Conservation (phyloP, 2,113 vertebrate genomes). For the Cricetomys ansorgei region DNA sequence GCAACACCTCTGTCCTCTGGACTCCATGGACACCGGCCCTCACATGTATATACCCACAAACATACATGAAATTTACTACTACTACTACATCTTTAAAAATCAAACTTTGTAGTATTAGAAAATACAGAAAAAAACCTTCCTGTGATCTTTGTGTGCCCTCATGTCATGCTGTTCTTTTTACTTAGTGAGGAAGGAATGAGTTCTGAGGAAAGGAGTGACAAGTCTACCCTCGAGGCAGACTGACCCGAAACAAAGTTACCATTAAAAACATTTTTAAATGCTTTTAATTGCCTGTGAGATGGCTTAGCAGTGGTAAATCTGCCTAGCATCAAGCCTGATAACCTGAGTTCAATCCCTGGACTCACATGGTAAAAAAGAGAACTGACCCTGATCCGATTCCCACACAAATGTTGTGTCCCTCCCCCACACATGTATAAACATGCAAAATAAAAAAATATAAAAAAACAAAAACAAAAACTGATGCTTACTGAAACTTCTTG, state of each 20-base stretch:
- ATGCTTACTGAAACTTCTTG: neutral
- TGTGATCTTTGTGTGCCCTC: neutral
- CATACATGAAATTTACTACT: neutral
- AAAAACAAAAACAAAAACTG: neutral
- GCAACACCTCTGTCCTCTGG: neutral
- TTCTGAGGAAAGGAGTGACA: neutral
- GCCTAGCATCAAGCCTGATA: neutral
- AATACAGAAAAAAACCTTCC: neutral
- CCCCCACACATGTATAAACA: neutral
- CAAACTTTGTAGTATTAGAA: too few species aligned
- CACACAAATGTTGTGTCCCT: neutral
- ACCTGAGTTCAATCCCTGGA: neutral
- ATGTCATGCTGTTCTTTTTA: neutral
- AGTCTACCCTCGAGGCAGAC: neutral
- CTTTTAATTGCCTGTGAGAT: neutral
- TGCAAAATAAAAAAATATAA: neutral
- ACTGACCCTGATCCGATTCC: neutral
- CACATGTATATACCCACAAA: neutral
- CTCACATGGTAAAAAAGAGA: neutral
- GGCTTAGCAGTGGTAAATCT: neutral
- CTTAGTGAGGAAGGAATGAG: neutral
- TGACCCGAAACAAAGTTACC: neutral
- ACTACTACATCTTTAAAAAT: neutral
- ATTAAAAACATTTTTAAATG: neutral
- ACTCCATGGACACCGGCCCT: neutral